These are phyloP conservation scores for Zaprionus ghesquierei DNA, from an alignment of 1,140 invertebrate genomes.

Conservation along the genomic window DNA sequence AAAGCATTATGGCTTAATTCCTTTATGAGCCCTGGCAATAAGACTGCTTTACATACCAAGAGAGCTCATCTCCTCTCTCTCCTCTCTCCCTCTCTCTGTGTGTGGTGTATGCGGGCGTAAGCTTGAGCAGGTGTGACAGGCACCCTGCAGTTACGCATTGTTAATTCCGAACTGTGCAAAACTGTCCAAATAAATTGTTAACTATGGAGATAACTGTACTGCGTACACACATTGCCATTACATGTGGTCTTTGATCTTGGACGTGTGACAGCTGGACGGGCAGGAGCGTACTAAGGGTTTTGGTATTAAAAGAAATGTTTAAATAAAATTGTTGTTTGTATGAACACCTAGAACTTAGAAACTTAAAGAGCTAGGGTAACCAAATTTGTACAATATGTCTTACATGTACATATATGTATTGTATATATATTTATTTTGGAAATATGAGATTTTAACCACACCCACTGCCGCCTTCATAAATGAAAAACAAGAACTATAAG, in stretches of 20 bases:
- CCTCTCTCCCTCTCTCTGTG: not conserved
- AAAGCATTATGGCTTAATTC: constrained; percentile 79
- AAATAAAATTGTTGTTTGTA: not conserved
- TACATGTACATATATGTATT: too few species aligned
- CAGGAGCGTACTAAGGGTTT: not conserved
- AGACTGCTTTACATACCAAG: constrained; percentile 19
- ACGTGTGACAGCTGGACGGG: not conserved
- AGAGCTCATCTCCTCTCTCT: not conserved
- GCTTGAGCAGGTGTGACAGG: constrained; percentile 26
- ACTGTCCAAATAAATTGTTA: constrained; percentile 11
- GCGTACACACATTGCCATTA: not conserved
- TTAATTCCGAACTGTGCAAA: constrained; percentile 33
- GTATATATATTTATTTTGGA: too few species aligned
- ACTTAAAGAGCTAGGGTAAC: not conserved
- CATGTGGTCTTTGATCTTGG: not conserved
- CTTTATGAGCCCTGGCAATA: constrained; percentile 63
- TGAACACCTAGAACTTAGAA: not conserved
- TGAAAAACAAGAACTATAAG: too few species aligned
- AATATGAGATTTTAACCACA: too few species aligned
- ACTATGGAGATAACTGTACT: not conserved
- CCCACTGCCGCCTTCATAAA: too few species aligned
- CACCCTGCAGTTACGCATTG: constrained; percentile 40
- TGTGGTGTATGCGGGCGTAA: not conserved
- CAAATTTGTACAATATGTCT: not conserved
- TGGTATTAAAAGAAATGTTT: not conserved